A percentile compares a stretch with the other conserved stretches of the same genome.
Evolutionary conservation across 2,113 vertebrate species (phyloP).

Genomic region (Aythya baeri): DNA sequence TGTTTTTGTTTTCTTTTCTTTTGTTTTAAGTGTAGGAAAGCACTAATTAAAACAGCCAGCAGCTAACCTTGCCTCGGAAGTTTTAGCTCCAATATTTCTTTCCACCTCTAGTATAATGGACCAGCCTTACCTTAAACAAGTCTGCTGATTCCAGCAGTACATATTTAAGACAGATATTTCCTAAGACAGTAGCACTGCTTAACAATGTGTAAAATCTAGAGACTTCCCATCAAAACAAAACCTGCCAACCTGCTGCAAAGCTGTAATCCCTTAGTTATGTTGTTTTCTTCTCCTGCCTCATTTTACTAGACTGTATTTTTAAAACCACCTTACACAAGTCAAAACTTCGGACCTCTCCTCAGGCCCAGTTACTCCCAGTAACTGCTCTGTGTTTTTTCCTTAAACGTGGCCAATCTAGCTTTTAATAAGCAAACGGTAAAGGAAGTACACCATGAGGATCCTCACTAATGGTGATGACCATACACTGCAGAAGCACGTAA

Average conservation of each 20-base stretch:
- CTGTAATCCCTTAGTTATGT: not conserved
- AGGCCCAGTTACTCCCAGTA: not conserved
- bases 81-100: not conserved
- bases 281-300: not conserved
- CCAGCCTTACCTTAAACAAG: not conserved
- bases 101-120: not conserved
- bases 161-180: not conserved
- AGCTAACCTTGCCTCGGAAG: not conserved
- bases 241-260: not conserved
- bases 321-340: not conserved
- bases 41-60: not conserved
- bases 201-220: not conserved
- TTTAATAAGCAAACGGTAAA: not conserved
- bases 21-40: not conserved
- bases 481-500: not conserved
- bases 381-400: not conserved
- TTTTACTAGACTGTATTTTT: not conserved
- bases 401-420: not conserved
- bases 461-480: not conserved
- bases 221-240: not conserved
- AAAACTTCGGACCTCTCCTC: not conserved
- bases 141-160: not conserved
- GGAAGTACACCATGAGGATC: not conserved
- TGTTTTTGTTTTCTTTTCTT: too few relatives aligned
- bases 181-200: not conserved